A percentile compares a stretch with the other conserved stretches of the same genome.
These are phyloP conservation scores for Tanytarsus gracilentus DNA, from an alignment of 2,888 invertebrate genomes.

Conservation along the genomic window DNA sequence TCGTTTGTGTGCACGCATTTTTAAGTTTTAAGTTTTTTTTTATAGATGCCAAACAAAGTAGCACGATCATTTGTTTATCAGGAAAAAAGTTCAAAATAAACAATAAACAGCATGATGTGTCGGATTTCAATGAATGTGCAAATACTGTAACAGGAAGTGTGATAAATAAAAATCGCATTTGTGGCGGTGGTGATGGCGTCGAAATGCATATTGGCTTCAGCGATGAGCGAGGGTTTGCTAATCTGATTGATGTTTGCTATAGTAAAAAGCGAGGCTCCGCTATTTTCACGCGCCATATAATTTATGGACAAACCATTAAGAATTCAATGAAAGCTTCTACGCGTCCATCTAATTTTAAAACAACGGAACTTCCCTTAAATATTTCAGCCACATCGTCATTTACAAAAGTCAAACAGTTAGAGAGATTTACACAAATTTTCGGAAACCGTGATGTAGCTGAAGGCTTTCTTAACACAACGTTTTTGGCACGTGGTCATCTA, in stretches of 20 bases:
- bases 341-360: slow-evolving; percentile 37
- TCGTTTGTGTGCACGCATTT: not conserved
- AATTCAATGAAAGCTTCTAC: slow-evolving; percentile 23
- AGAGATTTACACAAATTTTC: slow-evolving; percentile 36
- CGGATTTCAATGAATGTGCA: slow-evolving; percentile 19
- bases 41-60: slow-evolving; percentile 15
- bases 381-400: slow-evolving; percentile 35
- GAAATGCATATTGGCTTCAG: slow-evolving; percentile 30
- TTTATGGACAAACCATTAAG: slow-evolving; percentile 30
- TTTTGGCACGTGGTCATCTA: slow-evolving; percentile 44
- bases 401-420: slow-evolving; percentile 36
- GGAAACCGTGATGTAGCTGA: slow-evolving; percentile 35
- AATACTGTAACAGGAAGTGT: slow-evolving; percentile 7
- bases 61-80: slow-evolving; percentile 6
- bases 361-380: slow-evolving; percentile 33
- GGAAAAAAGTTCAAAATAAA: slow-evolving; percentile 20
- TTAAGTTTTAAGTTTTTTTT: not conserved
- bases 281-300: slow-evolving; percentile 29
- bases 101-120: not conserved
- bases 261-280: slow-evolving; percentile 29
- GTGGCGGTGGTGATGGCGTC: slow-evolving; percentile 22
- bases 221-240: slow-evolving; percentile 24
- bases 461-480: slow-evolving; percentile 36
- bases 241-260: slow-evolving; percentile 30
- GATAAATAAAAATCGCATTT: slow-evolving; percentile 14